phyloP scores from a whole-genome alignment of 2,797 vertebrate genomes.

The Lepidocolaptes lacrymiger region DNA sequence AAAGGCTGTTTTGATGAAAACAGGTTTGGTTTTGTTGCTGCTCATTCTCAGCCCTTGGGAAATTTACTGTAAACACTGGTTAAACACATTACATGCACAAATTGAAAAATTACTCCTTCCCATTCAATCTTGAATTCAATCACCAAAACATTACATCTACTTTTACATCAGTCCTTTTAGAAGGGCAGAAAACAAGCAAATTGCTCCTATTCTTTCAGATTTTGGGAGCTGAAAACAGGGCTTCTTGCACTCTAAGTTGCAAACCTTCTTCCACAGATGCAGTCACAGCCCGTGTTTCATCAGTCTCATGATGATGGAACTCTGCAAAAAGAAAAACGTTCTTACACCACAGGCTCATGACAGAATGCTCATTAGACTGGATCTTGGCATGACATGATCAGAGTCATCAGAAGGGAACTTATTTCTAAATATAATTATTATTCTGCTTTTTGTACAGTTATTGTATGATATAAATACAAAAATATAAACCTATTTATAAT shows the following conservation, averaged over 20 bases:
- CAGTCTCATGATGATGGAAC: neutral
- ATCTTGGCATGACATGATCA: neutral
- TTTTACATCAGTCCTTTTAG: neutral
- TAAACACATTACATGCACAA: neutral
- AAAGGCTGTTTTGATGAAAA: neutral
- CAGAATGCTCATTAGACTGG: neutral
- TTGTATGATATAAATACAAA: neutral
- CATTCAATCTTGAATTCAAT: neutral
- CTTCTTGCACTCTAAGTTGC: neutral
- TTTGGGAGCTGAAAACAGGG: neutral
- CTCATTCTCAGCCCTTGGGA: neutral
- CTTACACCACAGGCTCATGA: neutral
- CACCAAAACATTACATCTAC: neutral
- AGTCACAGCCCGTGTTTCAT: neutral
- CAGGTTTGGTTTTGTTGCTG: neutral
- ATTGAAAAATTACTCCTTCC: neutral
- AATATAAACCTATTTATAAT: neutral
- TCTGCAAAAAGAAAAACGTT: slow-evolving; percentile 2
- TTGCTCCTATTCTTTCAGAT: neutral
- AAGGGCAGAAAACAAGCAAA: neutral
- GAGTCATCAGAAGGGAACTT: neutral
- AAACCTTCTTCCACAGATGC: slow-evolving; percentile 53
- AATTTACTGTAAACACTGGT: neutral
- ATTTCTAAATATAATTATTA: neutral
- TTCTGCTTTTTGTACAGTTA: neutral